Evolutionary conservation across 2,113 vertebrate genomes (phyloP), one percentile per base, ranked within the genome.

Genomic region (Amphiprion percula): DNA sequence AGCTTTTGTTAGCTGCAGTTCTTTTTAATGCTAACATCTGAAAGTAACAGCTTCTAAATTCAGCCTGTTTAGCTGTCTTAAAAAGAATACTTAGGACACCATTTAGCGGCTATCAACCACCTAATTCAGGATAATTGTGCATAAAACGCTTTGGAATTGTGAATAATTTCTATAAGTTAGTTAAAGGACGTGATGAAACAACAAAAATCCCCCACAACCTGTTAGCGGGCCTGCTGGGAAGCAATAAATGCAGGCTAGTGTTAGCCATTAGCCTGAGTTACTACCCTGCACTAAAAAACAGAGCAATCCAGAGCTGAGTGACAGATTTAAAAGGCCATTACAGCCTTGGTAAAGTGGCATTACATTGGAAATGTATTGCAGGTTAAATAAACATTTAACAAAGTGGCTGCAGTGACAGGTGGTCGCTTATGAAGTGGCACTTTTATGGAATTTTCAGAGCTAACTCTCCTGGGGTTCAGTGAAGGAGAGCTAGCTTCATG

Each of bases 331-430:
- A 62, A 78, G 77, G 52, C 60, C 44, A 19, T 77, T 77, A 62
- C 9, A 2, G 1, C 0, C 12, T 17, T 44, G 67, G 73, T 73
- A 14, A 60, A 77, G 67, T 2, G 68, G 16, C 53, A 26, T 3
- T 53, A 47, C 74, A 41, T 56, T 17, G 63, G 26, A 52, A 69
- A 80, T 75, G 61, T 61, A 69, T 33, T 53, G 49, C 0, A 1
- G 61, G 65, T 81, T 81, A 75, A 79, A 84, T 41, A 78, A 58
- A 79, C 66, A 61, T 72, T 55, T 61, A 67, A 59, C 44, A 63
- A 60, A 76, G 74, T 53, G 65, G 68, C 9, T 47, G 23, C 41
- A 8, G 12, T 47, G 17, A 62, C 37, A 65, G 28, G 12, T 23
- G 21, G 7, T 3, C 44, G 4, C 44, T 39, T 47, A 59, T 33